Evolutionary conservation across 2,113 vertebrate species (phyloP).

Genomic region (Apodemus sylvaticus): DNA sequence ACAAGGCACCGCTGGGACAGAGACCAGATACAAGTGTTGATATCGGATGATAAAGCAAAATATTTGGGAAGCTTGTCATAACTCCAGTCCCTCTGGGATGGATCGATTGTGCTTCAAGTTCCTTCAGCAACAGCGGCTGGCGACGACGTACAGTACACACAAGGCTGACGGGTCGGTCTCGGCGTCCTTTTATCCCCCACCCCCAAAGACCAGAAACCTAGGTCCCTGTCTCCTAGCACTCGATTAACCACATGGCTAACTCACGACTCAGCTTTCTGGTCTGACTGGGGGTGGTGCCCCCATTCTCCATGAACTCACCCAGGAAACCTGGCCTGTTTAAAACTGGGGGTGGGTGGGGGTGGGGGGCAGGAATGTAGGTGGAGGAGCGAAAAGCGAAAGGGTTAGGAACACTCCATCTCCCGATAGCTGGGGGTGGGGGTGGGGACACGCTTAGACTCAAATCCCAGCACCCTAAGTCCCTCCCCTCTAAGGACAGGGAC

Average conservation of each 20-base stretch:
- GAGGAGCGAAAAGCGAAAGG: not conserved
- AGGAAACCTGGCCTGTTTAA: not conserved
- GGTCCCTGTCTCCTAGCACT: not conserved
- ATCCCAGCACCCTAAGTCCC: constrained; percentile 16
- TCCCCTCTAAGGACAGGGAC: not conserved
- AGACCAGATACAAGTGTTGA: constrained; percentile 77
- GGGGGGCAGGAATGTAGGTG: not conserved
- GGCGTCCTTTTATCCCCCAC: not conserved
- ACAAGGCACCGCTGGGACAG: constrained; percentile 82
- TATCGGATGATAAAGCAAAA: constrained; percentile 85
- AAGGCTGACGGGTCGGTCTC: constrained; percentile 66
- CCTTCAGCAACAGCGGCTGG: constrained; percentile 45
- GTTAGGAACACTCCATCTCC: constrained; percentile 4
- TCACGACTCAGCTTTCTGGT: constrained; percentile 18
- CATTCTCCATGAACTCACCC: not conserved
- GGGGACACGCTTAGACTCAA: not conserved
- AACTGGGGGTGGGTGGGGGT: not conserved
- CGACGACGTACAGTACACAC: constrained; percentile 82
- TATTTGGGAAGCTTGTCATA: constrained; percentile 81
- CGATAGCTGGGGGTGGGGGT: not conserved
- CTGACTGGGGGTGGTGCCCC: not conserved
- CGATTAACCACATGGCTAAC: not conserved
- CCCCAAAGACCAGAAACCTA: not conserved
- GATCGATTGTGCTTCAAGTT: constrained; percentile 80
- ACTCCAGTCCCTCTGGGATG: constrained; percentile 81